A percentile compares a stretch with the other conserved stretches of the same genome.
These are phyloP conservation scores for Neria commutata DNA, from an alignment of 2,888 invertebrate genomes.

Conservation along the genomic window DNA sequence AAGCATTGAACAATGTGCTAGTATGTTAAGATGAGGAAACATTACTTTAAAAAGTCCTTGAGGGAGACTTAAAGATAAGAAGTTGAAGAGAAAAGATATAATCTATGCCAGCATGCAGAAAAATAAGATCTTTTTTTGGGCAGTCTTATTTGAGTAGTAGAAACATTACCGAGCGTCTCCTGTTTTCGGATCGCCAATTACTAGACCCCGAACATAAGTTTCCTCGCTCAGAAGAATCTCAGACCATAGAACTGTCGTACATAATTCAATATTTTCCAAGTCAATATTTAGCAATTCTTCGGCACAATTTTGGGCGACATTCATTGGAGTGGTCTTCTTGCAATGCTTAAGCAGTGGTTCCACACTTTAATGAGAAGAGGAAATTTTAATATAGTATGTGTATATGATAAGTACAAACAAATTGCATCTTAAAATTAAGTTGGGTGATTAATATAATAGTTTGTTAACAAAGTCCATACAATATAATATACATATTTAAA, in stretches of 20 bases:
- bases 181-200: conserved; percentile 40
- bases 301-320: conserved; percentile 1
- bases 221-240: conserved; percentile 1
- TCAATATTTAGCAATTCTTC: conserved; percentile 19
- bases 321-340: background rate
- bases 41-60: no score
- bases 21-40: no score
- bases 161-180: conserved; percentile 48
- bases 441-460: background rate
- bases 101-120: no score
- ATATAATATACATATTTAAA: no score
- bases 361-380: conserved; percentile 10
- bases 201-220: conserved; percentile 35
- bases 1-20: no score
- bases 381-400: background rate
- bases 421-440: background rate
- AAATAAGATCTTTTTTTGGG: background rate
- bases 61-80: no score
- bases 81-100: no score
- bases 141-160: background rate
- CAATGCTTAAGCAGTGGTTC: conserved; percentile 14
- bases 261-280: conserved; percentile 14
- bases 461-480: background rate
- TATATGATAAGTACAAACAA: background rate
- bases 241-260: background rate